phyloP scores from a whole-genome alignment of 1,140 invertebrate genomes.

The Schlechtendalia chinensis region DNA sequence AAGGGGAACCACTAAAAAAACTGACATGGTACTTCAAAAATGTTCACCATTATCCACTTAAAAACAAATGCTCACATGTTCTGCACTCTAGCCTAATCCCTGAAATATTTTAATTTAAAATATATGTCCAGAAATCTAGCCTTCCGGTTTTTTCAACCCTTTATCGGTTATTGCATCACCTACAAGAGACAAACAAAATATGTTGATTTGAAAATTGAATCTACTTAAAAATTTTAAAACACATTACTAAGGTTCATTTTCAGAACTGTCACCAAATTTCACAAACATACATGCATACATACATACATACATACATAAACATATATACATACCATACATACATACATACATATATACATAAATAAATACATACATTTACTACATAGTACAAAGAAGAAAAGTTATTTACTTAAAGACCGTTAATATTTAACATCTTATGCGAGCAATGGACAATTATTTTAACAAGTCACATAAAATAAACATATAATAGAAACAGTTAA shows the following conservation, averaged over 20 bases:
- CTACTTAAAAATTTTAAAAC: slow-evolving; percentile 36
- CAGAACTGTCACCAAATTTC: slow-evolving; percentile 15
- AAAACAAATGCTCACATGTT: slow-evolving; percentile 50
- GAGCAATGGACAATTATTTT: slow-evolving; percentile 14
- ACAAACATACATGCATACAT: neutral
- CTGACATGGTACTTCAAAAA: slow-evolving; percentile 49
- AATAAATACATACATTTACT: neutral
- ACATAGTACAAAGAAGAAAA: slow-evolving; percentile 26
- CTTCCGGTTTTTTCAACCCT: slow-evolving; percentile 49
- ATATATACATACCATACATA: neutral
- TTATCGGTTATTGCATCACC: slow-evolving; percentile 50
- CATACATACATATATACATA: neutral
- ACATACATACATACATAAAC: neutral
- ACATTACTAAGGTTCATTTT: slow-evolving; percentile 28
- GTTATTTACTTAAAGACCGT: slow-evolving; percentile 6
- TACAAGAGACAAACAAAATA: slow-evolving; percentile 50
- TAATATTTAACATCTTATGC: slow-evolving; percentile 20
- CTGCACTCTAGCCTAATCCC: slow-evolving; percentile 49
- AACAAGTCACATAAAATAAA: neutral
- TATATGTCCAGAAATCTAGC: slow-evolving; percentile 47
- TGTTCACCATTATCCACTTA: slow-evolving; percentile 25
- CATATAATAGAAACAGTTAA: neutral
- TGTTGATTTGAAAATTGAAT: slow-evolving; percentile 42
- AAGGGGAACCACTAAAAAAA: slow-evolving; percentile 37
- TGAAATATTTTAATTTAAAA: slow-evolving; percentile 45